Evolutionary conservation across 1,140 invertebrate species (phyloP).

Genomic region (Homalodisca vitripennis): DNA sequence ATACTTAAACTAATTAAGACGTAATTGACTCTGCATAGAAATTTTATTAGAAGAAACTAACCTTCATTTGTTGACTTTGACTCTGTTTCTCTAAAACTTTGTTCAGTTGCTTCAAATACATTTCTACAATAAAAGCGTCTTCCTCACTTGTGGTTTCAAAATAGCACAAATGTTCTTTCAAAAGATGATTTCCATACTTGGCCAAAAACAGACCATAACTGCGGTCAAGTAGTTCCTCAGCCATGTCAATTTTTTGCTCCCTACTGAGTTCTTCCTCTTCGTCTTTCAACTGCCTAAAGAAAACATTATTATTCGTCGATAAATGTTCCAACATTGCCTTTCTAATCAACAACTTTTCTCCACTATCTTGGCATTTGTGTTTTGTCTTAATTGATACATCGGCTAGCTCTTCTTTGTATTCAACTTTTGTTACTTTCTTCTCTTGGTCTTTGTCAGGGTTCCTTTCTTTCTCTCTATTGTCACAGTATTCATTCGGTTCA

Average conservation of each 20-base stretch:
- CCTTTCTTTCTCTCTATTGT: too few relatives aligned
- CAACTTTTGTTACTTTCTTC: too few relatives aligned
- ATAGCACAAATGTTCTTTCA: constrained; percentile 62
- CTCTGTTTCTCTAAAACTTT: background rate
- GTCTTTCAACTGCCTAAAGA: constrained; percentile 64
- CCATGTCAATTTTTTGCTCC: constrained; percentile 68
- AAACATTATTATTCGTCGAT: constrained; percentile 29
- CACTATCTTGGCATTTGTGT: too few relatives aligned
- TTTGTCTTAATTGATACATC: too few relatives aligned
- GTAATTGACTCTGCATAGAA: too few relatives aligned
- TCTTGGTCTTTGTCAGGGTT: too few relatives aligned
- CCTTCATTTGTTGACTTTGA: background rate
- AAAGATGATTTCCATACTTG: constrained; percentile 73
- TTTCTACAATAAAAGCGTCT: constrained; percentile 57
- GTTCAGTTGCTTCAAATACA: constrained; percentile 50
- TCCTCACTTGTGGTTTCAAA: constrained; percentile 54
- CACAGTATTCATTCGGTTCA: too few relatives aligned
- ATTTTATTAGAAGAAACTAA: too few relatives aligned
- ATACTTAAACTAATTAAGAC: too few relatives aligned
- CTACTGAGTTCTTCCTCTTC: constrained; percentile 68
- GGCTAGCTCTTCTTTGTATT: too few relatives aligned
- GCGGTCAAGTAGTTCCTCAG: constrained; percentile 60
- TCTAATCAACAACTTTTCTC: too few relatives aligned
- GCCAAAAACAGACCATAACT: constrained; percentile 69
- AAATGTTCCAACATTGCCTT: constrained; percentile 36